These are phyloP conservation scores for Phortica okadai DNA, from an alignment of 2,888 invertebrate genomes.

Conservation along the genomic window DNA sequence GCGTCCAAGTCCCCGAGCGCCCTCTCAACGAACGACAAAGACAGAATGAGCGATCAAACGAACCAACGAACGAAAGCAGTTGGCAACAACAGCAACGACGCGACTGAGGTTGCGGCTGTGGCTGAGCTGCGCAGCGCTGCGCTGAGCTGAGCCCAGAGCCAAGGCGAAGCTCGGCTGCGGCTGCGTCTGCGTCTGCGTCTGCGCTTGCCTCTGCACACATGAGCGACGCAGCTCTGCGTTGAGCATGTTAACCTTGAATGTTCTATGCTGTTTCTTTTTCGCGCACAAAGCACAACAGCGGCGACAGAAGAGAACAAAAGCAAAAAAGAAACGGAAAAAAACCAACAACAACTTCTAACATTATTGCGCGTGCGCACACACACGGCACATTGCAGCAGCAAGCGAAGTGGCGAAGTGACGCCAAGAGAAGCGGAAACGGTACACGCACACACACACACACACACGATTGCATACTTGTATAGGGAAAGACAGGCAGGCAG, in stretches of 20 bases:
- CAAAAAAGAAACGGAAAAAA: neutral
- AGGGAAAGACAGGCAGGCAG: neutral
- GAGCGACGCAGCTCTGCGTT: slow-evolving; percentile 46
- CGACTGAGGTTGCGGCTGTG: too few species aligned
- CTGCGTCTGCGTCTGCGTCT: neutral
- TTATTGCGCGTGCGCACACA: slow-evolving; percentile 22
- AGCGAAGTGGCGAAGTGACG: neutral
- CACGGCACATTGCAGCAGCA: neutral
- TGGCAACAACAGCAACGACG: too few species aligned
- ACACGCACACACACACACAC: slow-evolving; percentile 30
- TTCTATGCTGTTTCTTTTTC: slow-evolving; percentile 10
- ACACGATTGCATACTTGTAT: slow-evolving; percentile 34
- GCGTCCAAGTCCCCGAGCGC: too few species aligned
- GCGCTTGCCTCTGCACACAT: slow-evolving; percentile 41
- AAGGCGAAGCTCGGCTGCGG: too few species aligned
- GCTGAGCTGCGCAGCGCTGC: too few species aligned
- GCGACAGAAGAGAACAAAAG: neutral
- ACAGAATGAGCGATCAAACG: too few species aligned
- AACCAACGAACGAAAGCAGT: too few species aligned
- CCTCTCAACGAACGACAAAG: too few species aligned
- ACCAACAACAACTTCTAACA: slow-evolving; percentile 14
- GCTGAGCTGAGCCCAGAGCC: too few species aligned
- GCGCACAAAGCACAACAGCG: slow-evolving; percentile 15
- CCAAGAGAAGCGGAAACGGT: neutral
- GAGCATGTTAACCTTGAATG: slow-evolving; percentile 27